A percentile compares a stretch with the other conserved stretches of the same genome.
Evolutionary conservation across 2,113 vertebrate genomes (phyloP).

Genomic region (Clinocottus analis): DNA sequence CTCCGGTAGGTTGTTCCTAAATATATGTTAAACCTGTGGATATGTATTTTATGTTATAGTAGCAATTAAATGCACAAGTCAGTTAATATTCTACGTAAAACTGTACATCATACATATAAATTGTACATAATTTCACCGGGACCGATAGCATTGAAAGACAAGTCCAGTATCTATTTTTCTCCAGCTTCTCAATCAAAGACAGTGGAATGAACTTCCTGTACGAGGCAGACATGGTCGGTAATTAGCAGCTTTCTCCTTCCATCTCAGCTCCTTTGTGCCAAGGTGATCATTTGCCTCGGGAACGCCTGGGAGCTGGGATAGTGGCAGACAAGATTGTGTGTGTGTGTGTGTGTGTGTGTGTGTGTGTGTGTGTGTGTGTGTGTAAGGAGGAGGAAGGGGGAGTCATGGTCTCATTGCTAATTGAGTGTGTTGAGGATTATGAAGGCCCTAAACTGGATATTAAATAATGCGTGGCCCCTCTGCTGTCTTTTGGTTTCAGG

Average conservation of each 20-base stretch:
- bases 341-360: slow-evolving; percentile 15
- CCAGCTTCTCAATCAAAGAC: slow-evolving; percentile 63
- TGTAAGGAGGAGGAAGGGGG: slow-evolving; percentile 8
- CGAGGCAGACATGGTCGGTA: slow-evolving; percentile 66
- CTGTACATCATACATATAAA: neutral
- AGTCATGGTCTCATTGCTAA: slow-evolving; percentile 67
- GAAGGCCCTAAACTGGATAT: slow-evolving; percentile 71
- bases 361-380: slow-evolving; percentile 19
- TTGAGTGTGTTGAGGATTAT: slow-evolving; percentile 74
- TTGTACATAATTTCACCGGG: slow-evolving; percentile 25
- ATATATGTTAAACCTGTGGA: slow-evolving; percentile 14
- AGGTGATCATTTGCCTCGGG: slow-evolving; percentile 77
- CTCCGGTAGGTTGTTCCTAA: no score
- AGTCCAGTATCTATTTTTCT: slow-evolving; percentile 36
- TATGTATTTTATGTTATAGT: slow-evolving; percentile 33
- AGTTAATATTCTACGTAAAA: neutral
- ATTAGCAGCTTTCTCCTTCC: slow-evolving; percentile 80
- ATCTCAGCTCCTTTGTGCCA: slow-evolving; percentile 74
- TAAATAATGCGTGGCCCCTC: slow-evolving; percentile 71
- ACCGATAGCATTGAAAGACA: slow-evolving; percentile 12
- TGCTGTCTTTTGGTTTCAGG: slow-evolving; percentile 72
- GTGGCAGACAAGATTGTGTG: slow-evolving; percentile 35
- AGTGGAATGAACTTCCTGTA: slow-evolving; percentile 71
- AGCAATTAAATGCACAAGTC: slow-evolving; percentile 31
- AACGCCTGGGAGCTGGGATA: slow-evolving; percentile 56